Conservation (phyloP, 2,797 vertebrate genomes). For the Sardinella longiceps region DNA sequence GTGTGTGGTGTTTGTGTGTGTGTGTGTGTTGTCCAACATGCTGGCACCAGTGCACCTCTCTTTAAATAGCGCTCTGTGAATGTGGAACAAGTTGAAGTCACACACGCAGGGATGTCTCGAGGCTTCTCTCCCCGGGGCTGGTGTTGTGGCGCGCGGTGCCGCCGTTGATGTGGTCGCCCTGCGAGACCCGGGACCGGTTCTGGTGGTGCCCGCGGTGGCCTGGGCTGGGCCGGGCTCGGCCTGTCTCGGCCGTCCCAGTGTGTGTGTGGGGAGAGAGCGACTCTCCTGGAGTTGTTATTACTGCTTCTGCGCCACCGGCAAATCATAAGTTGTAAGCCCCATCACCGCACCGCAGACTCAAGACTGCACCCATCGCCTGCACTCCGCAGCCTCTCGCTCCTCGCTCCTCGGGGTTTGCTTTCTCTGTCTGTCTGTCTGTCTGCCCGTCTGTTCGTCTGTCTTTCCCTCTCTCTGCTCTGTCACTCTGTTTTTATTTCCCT, state of each 20-base stretch:
- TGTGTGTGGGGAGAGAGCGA: neutral
- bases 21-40: neutral
- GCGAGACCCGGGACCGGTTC: neutral
- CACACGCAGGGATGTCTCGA: slow-evolving; percentile 4
- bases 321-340: slow-evolving; percentile 8
- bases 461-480: neutral
- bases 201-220: slow-evolving; percentile 4
- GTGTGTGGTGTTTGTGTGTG: slow-evolving; percentile 3
- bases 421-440: neutral
- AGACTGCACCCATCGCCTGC: slow-evolving; percentile 11
- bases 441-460: neutral
- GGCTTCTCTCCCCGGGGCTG: neutral
- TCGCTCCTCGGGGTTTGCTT: neutral
- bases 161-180: neutral
- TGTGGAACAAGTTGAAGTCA: slow-evolving; percentile 60
- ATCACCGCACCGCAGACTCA: neutral
- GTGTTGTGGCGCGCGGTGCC: neutral
- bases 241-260: neutral
- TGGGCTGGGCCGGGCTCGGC: neutral
- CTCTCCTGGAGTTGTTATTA: slow-evolving; percentile 8
- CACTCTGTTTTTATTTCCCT: neutral
- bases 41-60: neutral
- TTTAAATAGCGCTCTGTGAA: slow-evolving; percentile 59
- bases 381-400: neutral
- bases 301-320: neutral